Conservation (phyloP, 1,140 invertebrate species). For the Drosophila quadrilineata region DNA sequence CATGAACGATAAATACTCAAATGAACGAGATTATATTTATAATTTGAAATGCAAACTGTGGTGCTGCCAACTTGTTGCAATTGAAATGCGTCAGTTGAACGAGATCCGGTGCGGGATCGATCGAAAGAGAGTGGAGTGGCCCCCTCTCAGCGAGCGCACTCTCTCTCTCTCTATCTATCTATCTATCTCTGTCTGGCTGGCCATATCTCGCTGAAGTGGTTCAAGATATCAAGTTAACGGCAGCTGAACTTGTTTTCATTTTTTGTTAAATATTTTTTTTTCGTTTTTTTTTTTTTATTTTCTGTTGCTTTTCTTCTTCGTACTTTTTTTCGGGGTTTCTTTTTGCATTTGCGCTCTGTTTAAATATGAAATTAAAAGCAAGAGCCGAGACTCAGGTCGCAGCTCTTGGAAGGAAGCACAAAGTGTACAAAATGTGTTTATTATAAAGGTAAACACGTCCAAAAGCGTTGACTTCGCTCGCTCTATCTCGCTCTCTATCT, state of each 20-base stretch:
- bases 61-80: conserved; percentile 7
- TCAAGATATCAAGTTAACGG: conserved; percentile 44
- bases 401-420: conserved; percentile 58
- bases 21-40: conserved; percentile 5
- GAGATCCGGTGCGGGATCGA: background rate
- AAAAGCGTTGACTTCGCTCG: conserved; percentile 55
- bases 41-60: conserved; percentile 1
- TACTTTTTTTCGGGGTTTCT: conserved; percentile 3
- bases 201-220: conserved; percentile 1
- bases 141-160: background rate
- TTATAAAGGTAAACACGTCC: conserved; percentile 73
- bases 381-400: conserved; percentile 22
- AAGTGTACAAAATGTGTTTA: conserved; percentile 70
- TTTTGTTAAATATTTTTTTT: conserved; percentile 9
- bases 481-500: background rate
- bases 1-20: conserved; percentile 5
- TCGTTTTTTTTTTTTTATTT: conserved; percentile 4
- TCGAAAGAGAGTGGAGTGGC: background rate
- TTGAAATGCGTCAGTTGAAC: background rate
- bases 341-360: conserved; percentile 55
- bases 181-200: background rate
- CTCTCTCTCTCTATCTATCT: background rate
- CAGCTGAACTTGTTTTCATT: conserved; percentile 62
- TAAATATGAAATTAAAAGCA: conserved; percentile 48
- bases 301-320: background rate